These are phyloP conservation scores for Heterodera carotae DNA, from an alignment of 1,140 invertebrate genomes.

Conservation along the genomic window DNA sequence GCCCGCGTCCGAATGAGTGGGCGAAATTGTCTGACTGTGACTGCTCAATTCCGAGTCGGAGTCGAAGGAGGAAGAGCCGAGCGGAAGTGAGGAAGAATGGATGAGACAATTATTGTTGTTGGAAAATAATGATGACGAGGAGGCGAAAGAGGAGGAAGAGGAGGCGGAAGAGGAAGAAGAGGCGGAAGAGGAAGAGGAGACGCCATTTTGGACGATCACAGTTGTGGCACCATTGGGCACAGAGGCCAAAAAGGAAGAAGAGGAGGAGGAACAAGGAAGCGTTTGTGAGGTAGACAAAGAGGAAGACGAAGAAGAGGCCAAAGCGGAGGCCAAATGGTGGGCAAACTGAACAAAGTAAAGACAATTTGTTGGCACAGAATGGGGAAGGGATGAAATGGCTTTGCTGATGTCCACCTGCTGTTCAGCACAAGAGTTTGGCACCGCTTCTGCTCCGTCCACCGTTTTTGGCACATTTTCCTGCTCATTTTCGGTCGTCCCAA, in stretches of 20 bases:
- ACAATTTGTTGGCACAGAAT: background rate
- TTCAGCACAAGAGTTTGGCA: background rate
- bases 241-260: slow-evolving; percentile 11
- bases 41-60: slow-evolving; percentile 9
- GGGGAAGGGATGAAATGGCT: background rate
- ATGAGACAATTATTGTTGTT: background rate
- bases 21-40: slow-evolving; percentile 11
- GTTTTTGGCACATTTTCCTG: slow-evolving; percentile 6
- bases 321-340: background rate
- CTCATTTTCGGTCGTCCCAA: background rate
- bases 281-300: background rate
- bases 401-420: background rate
- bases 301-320: background rate
- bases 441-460: background rate
- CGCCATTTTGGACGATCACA: slow-evolving; percentile 26
- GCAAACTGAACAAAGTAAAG: slow-evolving; percentile 4
- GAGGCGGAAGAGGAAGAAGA: background rate
- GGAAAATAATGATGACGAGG: background rate
- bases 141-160: slow-evolving; percentile 19
- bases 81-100: background rate
- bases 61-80: slow-evolving; percentile 7
- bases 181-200: slow-evolving; percentile 13
- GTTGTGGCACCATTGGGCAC: slow-evolving; percentile 1
- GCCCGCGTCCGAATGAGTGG: background rate
- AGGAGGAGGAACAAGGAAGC: background rate